These are phyloP conservation scores for Drosophila imparisetae DNA, from an alignment of 2,888 invertebrate species.

Conservation along the genomic window DNA sequence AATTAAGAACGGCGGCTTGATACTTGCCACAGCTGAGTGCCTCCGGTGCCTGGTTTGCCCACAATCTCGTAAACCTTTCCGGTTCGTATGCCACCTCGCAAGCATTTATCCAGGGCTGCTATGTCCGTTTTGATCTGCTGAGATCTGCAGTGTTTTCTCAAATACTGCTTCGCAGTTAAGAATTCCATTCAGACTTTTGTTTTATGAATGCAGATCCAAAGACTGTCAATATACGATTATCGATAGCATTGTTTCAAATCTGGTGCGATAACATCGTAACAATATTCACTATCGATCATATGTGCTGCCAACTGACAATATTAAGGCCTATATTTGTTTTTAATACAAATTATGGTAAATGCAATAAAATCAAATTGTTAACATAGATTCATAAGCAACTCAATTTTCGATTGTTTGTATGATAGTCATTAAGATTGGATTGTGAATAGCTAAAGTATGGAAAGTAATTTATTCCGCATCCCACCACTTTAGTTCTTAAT, in stretches of 20 bases:
- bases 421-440: background rate
- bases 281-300: slow-evolving; percentile 4
- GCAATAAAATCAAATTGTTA: background rate
- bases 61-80: slow-evolving; percentile 55
- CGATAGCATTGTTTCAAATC: background rate
- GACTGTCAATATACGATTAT: background rate
- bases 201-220: background rate
- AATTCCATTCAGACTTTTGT: slow-evolving; percentile 13
- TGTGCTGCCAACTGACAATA: background rate
- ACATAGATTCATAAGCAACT: background rate
- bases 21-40: slow-evolving; percentile 61
- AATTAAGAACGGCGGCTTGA: background rate
- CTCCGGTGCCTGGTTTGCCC: slow-evolving; percentile 61
- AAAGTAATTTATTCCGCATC: background rate
- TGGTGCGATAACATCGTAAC: background rate
- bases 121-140: slow-evolving; percentile 46
- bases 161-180: background rate
- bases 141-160: background rate
- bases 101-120: slow-evolving; percentile 33
- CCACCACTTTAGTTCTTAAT: background rate
- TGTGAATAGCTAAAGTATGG: background rate
- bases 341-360: background rate
- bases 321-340: background rate
- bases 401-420: background rate
- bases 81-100: slow-evolving; percentile 55